Evolutionary conservation across 2,888 invertebrate genomes (phyloP).

Genomic region (Chydorus sphaericus): DNA sequence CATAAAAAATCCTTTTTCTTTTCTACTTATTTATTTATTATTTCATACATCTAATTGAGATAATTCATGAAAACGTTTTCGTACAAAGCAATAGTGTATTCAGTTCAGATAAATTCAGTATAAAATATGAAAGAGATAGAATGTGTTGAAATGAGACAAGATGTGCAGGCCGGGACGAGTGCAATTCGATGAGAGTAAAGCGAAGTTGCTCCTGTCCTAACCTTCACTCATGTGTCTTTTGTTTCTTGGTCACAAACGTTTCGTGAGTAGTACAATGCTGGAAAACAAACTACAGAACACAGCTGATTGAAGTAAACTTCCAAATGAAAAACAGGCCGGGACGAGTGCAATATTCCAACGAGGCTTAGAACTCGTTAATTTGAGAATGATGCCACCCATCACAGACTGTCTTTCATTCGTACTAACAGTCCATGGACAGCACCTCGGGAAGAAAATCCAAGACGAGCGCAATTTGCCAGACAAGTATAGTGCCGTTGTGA

Average conservation of each 20-base stretch:
- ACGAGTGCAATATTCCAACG: constrained; percentile 23
- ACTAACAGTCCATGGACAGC: constrained; percentile 15
- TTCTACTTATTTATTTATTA: not conserved
- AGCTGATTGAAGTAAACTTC: not conserved
- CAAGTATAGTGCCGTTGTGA: too few species aligned
- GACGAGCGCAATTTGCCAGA: too few species aligned
- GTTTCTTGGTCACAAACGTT: too few species aligned
- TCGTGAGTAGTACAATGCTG: too few species aligned
- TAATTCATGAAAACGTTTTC: too few species aligned
- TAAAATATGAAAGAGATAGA: too few species aligned
- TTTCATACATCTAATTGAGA: not conserved
- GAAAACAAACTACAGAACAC: not conserved
- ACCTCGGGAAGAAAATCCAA: too few species aligned
- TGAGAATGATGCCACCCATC: constrained; percentile 21
- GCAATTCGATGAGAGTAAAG: constrained; percentile 20
- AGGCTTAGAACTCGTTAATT: not conserved
- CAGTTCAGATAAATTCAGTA: too few species aligned
- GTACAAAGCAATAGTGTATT: too few species aligned
- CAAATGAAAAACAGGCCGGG: constrained; percentile 22
- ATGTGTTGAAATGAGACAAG: not conserved
- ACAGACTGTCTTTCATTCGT: constrained; percentile 17
- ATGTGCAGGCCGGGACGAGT: constrained; percentile 23
- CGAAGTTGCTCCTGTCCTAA: constrained; percentile 22
- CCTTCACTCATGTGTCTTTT: constrained; percentile 19
- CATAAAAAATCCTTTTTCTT: not conserved